These are phyloP conservation scores for Oscheius sp. DNA, from an alignment of 2,888 invertebrate species.

Conservation along the genomic window DNA sequence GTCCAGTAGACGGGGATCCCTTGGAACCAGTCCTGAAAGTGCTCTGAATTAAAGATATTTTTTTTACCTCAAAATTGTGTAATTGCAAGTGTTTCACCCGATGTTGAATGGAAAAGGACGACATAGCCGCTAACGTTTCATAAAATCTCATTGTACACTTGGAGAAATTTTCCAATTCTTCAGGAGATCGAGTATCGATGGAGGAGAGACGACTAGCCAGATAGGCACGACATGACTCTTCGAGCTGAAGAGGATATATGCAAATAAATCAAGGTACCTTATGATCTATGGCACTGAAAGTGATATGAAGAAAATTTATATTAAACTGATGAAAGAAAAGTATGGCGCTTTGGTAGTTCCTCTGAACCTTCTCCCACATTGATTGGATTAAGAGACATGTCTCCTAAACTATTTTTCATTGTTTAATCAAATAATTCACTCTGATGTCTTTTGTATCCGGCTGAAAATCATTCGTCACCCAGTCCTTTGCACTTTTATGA, in stretches of 20 bases:
- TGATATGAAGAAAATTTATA: slow-evolving; percentile 37
- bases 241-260: slow-evolving; percentile 11
- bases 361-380: slow-evolving; percentile 23
- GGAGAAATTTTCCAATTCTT: slow-evolving; percentile 39
- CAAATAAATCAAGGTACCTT: neutral
- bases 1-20: slow-evolving; percentile 46
- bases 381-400: slow-evolving; percentile 27
- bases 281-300: slow-evolving; percentile 34
- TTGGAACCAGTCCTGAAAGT: slow-evolving; percentile 38
- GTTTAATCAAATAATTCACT: neutral
- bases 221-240: slow-evolving; percentile 20
- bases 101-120: slow-evolving; percentile 16
- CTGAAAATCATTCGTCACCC: slow-evolving; percentile 26
- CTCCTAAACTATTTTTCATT: slow-evolving; percentile 4
- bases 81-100: slow-evolving; percentile 21
- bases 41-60: too few species aligned
- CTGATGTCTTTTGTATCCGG: slow-evolving; percentile 10
- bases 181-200: slow-evolving; percentile 31
- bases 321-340: slow-evolving; percentile 50
- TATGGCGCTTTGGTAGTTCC: slow-evolving; percentile 24
- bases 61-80: slow-evolving; percentile 36
- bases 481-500: slow-evolving; percentile 31
- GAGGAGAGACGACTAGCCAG: slow-evolving; percentile 23
- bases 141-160: slow-evolving; percentile 45
- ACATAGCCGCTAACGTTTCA: slow-evolving; percentile 25